Evolutionary conservation across 2,888 invertebrate genomes (phyloP).

Genomic region (Listrodromus nycthemerus): DNA sequence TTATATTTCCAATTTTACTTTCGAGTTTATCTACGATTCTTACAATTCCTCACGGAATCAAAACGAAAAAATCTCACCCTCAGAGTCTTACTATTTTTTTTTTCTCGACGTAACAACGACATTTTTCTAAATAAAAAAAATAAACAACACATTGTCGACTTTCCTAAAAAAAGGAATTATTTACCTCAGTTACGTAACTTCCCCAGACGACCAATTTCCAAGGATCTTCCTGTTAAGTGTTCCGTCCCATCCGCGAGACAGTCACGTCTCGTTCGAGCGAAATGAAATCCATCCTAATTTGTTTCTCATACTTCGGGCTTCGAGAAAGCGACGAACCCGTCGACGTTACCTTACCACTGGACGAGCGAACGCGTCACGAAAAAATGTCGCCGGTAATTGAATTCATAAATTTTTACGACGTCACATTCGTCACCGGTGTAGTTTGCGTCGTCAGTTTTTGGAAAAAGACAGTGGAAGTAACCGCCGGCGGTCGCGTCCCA

Average conservation of each 20-base stretch:
- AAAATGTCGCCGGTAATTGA: constrained; percentile 55
- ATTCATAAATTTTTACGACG: constrained; percentile 62
- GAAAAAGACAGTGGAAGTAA: constrained; percentile 34
- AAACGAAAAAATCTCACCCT: too few species aligned
- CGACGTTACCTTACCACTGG: not conserved
- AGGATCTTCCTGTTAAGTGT: not conserved
- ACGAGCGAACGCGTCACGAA: constrained; percentile 3
- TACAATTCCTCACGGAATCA: too few species aligned
- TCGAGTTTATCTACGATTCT: too few species aligned
- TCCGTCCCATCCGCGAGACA: not conserved
- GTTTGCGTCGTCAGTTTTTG: constrained; percentile 36
- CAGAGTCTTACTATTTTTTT: too few species aligned
- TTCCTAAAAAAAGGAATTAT: not conserved
- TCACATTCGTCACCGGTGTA: constrained; percentile 49
- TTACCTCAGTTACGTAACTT: not conserved
- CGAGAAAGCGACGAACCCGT: not conserved
- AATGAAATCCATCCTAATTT: not conserved
- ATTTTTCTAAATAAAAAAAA: not conserved
- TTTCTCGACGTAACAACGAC: too few species aligned
- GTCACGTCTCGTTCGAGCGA: not conserved
- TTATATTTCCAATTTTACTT: too few species aligned
- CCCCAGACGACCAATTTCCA: not conserved
- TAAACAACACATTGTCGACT: not conserved
- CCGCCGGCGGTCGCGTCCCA: constrained; percentile 44
- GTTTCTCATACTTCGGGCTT: not conserved